Base-by-base conservation (phyloP, 2,888 invertebrate species). In the Nemoura dubitans region DNA sequence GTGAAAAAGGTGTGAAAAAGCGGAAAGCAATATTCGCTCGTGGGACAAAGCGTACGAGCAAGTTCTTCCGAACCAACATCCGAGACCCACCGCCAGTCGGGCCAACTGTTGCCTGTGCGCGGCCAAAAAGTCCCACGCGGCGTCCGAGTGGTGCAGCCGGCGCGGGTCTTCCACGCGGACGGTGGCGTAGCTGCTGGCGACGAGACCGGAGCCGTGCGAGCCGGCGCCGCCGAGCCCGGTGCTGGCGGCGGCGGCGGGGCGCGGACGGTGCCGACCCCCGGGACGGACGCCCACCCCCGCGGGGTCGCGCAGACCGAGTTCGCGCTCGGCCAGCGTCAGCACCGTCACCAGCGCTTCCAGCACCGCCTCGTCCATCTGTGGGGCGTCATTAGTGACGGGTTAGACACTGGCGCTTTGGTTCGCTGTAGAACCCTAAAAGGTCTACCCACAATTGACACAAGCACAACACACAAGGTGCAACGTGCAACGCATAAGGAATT, bases 261-360 rank as follows among this genome's bases (percentile, higher is more conserved):
- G 36, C 5, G 36, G 36, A 3, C 59, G 59, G 59, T 59, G 59
- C 16, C 59, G 59, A 10, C 59, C 59, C 89, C 94, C 94, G 0
- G 97, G 97, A 85, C 96, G 92, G 90, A 95, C 95, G 0, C 96
- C 96, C 87, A 97, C 95, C 0, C 96, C 96, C 6, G 93, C 92
- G 0, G 96, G 96, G 89, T 96, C 95, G 86, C 93, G 94, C 5
- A 97, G 91, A 0, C 95, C 95, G 14, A 94, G 93, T 10, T 94
- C 93, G 88, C 94, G 93, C 90, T 97, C 97, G 90, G 96, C 96
- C 0, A 94, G 93, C 10, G 94, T 94, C 82, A 97, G 91, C 0
- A 96, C 94, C 87, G 93, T 93, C 0, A 95, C 94, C 0, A 96
- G 92, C 0, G 95, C 93, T 88, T 93, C 93, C 0, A 96, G 91